phyloP scores from a whole-genome alignment of 2,113 vertebrate species.

The Pteronura brasiliensis region DNA sequence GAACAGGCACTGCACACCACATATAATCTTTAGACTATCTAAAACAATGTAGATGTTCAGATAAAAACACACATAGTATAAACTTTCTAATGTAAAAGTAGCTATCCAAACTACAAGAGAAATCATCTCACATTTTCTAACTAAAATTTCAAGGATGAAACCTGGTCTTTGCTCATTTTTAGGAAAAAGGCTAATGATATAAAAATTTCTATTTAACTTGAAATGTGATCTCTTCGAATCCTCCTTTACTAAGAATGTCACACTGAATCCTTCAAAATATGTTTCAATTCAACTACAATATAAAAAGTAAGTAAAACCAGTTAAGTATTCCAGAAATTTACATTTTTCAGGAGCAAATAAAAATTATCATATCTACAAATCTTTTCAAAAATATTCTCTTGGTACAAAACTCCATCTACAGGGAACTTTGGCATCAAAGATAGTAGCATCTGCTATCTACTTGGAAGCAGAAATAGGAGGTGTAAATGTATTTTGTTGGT shows the following conservation, averaged over 20 bases:
- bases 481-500: not conserved
- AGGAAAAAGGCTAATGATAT: not conserved
- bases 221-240: not conserved
- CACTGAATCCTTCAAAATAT: not conserved
- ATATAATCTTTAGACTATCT: not conserved
- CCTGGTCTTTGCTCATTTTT: not conserved
- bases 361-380: constrained; percentile 30
- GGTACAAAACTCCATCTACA: constrained; percentile 29
- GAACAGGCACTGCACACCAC: not conserved
- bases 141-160: not conserved
- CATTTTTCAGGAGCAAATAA: constrained; percentile 39
- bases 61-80: not conserved
- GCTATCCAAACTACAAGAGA: constrained; percentile 18
- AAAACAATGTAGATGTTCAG: not conserved
- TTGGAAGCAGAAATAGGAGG: constrained; percentile 23
- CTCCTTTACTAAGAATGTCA: not conserved
- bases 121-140: constrained; percentile 11
- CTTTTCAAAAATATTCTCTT: constrained; percentile 42
- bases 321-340: constrained; percentile 24
- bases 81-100: not conserved
- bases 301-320: not conserved
- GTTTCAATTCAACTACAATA: not conserved
- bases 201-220: not conserved
- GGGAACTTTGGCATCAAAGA: constrained; percentile 38
- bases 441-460: constrained; percentile 16